A percentile compares a stretch with the other conserved stretches of the same genome.
phyloP scores from a whole-genome alignment of 2,888 invertebrate genomes.

The Unio pictorum region DNA sequence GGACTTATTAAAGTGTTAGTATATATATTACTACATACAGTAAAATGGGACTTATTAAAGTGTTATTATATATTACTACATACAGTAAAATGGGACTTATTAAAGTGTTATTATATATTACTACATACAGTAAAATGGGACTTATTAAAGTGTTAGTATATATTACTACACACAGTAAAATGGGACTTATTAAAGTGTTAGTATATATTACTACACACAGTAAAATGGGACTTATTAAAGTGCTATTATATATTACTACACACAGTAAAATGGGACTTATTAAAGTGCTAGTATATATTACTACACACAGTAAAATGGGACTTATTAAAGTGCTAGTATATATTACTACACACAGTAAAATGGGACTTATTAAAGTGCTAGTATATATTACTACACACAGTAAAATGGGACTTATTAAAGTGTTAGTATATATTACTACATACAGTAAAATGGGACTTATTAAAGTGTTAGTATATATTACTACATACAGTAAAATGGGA shows the following conservation, averaged over 20 bases:
- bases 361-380: conserved; percentile 82
- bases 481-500: conserved; percentile 74
- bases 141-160: no score
- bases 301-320: conserved; percentile 74
- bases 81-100: no score
- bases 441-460: conserved; percentile 80
- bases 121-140: no score
- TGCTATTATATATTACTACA: conserved; percentile 46
- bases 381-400: conserved; percentile 8
- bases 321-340: conserved; percentile 79
- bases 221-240: conserved; percentile 83
- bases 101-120: no score
- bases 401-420: conserved; percentile 83
- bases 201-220: conserved; percentile 8
- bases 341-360: conserved; percentile 57
- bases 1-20: no score
- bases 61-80: no score
- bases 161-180: no score
- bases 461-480: conserved; percentile 73
- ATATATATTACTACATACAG: no score
- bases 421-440: conserved; percentile 46
- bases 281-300: conserved; percentile 73
- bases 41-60: no score
- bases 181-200: conserved; percentile 82
- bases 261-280: conserved; percentile 80